Evolutionary conservation across 1,140 invertebrate genomes (phyloP).

Genomic region (Asobara japonica): DNA sequence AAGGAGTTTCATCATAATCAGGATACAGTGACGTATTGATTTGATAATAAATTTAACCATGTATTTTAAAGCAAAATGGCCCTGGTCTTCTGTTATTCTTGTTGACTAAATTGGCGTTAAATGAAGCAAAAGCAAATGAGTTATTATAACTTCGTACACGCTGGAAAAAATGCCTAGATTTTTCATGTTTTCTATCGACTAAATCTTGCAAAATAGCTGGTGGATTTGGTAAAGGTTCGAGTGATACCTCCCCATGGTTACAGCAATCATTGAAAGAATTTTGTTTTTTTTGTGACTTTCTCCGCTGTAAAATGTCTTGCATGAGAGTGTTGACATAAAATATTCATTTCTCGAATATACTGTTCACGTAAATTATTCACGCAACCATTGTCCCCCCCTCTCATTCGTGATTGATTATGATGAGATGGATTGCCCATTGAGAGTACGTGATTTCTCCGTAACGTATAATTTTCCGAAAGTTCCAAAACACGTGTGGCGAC

Average conservation of each 20-base stretch:
- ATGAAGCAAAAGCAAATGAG: slow-evolving; percentile 21
- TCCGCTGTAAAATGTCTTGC: slow-evolving; percentile 7
- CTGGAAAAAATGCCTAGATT: not conserved
- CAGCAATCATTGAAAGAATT: slow-evolving; percentile 13
- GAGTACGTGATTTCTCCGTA: no score
- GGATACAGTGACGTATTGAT: slow-evolving; percentile 10
- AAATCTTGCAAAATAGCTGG: not conserved
- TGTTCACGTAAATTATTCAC: not conserved
- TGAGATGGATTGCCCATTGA: no score
- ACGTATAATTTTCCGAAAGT: no score
- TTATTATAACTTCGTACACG: slow-evolving; percentile 7
- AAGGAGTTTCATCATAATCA: not conserved
- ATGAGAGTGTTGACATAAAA: not conserved
- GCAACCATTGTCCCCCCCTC: no score
- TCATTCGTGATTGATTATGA: no score
- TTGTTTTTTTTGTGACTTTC: not conserved
- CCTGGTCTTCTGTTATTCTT: not conserved
- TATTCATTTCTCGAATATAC: not conserved
- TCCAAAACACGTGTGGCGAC: no score
- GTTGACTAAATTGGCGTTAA: slow-evolving; percentile 17
- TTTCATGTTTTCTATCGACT: not conserved
- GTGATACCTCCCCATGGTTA: slow-evolving; percentile 1
- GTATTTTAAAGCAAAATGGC: not conserved
- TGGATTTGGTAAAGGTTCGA: not conserved
- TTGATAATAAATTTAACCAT: not conserved